These are phyloP conservation scores for Sacculina carcini DNA, from an alignment of 2,888 invertebrate genomes.

Conservation along the genomic window DNA sequence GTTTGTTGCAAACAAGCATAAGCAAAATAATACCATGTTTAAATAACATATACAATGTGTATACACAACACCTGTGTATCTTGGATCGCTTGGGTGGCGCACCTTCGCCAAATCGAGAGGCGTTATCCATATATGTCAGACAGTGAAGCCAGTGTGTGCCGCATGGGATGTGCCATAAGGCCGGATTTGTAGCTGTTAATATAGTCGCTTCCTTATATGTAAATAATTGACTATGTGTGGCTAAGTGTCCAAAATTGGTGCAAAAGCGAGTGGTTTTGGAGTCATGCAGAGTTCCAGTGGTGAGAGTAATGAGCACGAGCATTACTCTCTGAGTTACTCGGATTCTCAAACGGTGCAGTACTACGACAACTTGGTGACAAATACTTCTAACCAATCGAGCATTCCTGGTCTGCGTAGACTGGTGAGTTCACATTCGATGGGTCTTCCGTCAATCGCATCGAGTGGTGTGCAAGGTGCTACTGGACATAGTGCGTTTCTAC, in stretches of 20 bases:
- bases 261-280: neutral
- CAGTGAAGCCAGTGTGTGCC: neutral
- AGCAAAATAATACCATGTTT: too few species aligned
- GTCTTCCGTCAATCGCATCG: neutral
- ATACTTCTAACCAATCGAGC: neutral
- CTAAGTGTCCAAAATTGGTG: neutral
- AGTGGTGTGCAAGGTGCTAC: neutral
- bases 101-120: conserved; percentile 1
- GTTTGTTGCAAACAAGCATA: too few species aligned
- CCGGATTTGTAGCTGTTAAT: neutral
- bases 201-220: neutral
- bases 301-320: neutral
- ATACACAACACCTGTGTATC: neutral
- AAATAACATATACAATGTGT: too few species aligned
- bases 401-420: neutral
- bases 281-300: conserved; percentile 2
- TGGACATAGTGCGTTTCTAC: neutral
- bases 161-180: neutral
- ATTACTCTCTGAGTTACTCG: neutral
- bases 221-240: neutral
- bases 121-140: conserved; percentile 1
- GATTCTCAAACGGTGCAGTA: neutral
- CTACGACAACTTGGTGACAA: neutral
- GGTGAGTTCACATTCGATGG: neutral
- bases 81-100: neutral